Base-by-base conservation (phyloP, 2,888 invertebrate species). In the Drosophila mimetica region DNA sequence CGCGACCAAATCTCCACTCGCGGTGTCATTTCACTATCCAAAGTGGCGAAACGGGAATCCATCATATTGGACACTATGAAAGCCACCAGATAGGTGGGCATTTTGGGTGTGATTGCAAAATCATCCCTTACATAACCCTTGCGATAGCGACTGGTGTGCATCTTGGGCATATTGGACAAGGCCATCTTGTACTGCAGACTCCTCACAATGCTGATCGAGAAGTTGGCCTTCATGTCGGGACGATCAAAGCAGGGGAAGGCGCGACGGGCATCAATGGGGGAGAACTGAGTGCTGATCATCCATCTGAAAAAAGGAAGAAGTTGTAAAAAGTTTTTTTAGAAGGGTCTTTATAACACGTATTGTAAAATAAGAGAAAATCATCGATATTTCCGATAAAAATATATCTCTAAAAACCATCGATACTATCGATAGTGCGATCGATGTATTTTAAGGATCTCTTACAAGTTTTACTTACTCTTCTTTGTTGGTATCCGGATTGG, bases 171-270 rank as follows among this genome's bases (percentile, higher is more conserved):
- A 87, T 96, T 96, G 7, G 95, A 95, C 14, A 92, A 70, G 0
- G 92, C 91, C 88, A 91, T 90, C 0, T 91, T 90, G 9, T 92
- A 93, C 57, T 91, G 90, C 0, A 75, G 60, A 16, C 93, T 93
- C 76, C 95, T 93, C 5, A 93, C 93, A 51, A 97, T 93, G 54
- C 93, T 94, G 22, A 97, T 93, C 7, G 93, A 93, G 75, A 97
- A 97, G 32, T 92, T 94, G 0, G 97, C 95, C 89, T 97, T 97
- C 88, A 96, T 95, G 14, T 93, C 93, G 2, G 97, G 97, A 76
- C 97, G 97, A 85, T 97, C 97, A 86, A 96, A 96, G 90, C 97
- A 97, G 6, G 97, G 97, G 89, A 97, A 97, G 0, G 96, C 97
- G 83, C 95, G 93, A 39, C 96, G 93, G 0, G 96, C 96, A 82